A percentile compares a stretch with the other conserved stretches of the same genome.
Evolutionary conservation across 92 coral and sea anemone species (phyloP).

Genomic region (Actinostola sp.): DNA sequence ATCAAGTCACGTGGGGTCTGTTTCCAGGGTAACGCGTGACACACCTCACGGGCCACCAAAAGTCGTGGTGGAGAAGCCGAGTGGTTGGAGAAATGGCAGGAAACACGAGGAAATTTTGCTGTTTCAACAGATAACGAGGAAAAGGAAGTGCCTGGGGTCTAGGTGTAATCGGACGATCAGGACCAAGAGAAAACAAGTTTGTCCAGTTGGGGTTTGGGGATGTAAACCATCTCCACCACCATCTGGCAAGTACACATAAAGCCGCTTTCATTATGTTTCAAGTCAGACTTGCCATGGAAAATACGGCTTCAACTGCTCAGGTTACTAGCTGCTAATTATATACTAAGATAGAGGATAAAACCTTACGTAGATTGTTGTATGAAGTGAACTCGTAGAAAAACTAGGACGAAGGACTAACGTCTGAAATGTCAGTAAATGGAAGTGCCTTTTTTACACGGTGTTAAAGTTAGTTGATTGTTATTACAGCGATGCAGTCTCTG

Average conservation of each 20-base stretch:
- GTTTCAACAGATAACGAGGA: not conserved
- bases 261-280: not conserved
- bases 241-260: not conserved
- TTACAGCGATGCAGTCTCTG: too few species aligned
- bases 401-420: too few species aligned
- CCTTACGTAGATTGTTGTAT: too few species aligned
- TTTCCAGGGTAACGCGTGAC: not conserved
- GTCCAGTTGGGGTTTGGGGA: slow-evolving; percentile 18
- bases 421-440: too few species aligned
- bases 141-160: not conserved
- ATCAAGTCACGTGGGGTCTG: not conserved
- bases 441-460: too few species aligned
- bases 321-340: too few species aligned
- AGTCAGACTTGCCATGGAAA: too few species aligned
- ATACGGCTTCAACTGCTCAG: too few species aligned
- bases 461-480: too few species aligned
- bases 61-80: too few species aligned
- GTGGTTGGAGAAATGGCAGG: not conserved
- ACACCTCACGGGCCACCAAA: not conserved
- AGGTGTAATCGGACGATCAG: not conserved
- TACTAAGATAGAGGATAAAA: too few species aligned
- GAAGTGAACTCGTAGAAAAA: too few species aligned
- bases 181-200: not conserved
- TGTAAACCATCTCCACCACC: slow-evolving; percentile 9
- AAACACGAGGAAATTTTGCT: not conserved